Evolutionary conservation across 2,797 vertebrate species (phyloP).

Genomic region (Argyrosomus regius): DNA sequence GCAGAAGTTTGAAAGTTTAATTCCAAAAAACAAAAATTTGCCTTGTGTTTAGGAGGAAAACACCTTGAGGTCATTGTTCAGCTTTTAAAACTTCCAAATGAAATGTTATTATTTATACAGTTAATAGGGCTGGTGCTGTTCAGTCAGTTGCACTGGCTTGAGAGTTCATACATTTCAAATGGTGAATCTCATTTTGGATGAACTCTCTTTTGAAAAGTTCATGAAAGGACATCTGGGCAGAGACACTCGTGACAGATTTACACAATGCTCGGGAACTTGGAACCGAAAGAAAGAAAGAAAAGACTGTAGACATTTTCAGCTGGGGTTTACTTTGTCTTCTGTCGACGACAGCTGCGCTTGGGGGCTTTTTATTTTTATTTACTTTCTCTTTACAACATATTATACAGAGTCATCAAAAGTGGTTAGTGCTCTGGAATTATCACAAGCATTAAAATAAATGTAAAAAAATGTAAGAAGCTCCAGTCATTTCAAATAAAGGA

Average conservation of each 20-base stretch:
- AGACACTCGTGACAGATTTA: constrained; percentile 24
- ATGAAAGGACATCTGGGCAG: constrained; percentile 15
- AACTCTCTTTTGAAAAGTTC: constrained; percentile 41
- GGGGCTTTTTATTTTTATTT: constrained; percentile 78
- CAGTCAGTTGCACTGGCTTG: constrained; percentile 36
- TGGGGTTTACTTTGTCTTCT: constrained; percentile 76
- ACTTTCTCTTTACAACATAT: constrained; percentile 85
- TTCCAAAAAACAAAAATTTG: constrained; percentile 28
- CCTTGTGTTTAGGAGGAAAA: constrained; percentile 27
- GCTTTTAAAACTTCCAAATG: constrained; percentile 26
- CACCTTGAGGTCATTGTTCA: constrained; percentile 25
- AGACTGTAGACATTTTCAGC: constrained; percentile 55
- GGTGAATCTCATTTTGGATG: constrained; percentile 30
- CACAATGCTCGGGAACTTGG: constrained; percentile 10
- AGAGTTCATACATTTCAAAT: constrained; percentile 40
- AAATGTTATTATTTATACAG: constrained; percentile 16
- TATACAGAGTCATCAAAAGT: constrained; percentile 77
- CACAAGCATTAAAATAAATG: constrained; percentile 79
- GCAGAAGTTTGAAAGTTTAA: constrained; percentile 27
- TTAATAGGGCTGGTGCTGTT: constrained; percentile 28
- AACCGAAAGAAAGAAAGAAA: constrained; percentile 23
- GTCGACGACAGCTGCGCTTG: constrained; percentile 72
- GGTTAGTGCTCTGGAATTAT: constrained; percentile 74
- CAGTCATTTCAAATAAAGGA: constrained; percentile 73
- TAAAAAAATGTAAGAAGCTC: constrained; percentile 75